Evolutionary conservation across 2,113 vertebrate genomes (phyloP), one percentile per base, ranked within the genome.

Genomic region (Procavia capensis): DNA sequence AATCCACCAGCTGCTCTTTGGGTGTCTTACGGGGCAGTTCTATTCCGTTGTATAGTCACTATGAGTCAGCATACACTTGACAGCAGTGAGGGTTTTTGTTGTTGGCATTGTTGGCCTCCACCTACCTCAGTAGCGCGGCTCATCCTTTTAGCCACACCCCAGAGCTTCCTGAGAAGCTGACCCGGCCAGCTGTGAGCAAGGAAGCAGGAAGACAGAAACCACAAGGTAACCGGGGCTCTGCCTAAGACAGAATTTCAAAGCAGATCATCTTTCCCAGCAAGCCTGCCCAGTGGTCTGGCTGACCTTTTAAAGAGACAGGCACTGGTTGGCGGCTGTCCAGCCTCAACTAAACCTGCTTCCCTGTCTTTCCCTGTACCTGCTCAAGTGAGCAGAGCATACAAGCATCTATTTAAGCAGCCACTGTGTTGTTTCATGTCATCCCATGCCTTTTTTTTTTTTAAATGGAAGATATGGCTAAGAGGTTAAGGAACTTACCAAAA

Each of bases 221-320:
- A 64, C 59, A 63, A 82, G 82, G 82, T 90, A 93, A 94, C 88
- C 89, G 93, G 59, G 61, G 91, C 96, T 96, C 91, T 97, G 94
- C 86, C 95, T 80, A 70, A 95, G 98, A 97, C 98, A 94, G 95
- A 92, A 97, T 98, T 98, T 98, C 98, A 97, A 93, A 68, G 84
- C 85, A 97, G 98, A 97, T 99, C 96, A 36, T 97, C 95, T 99
- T 99, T 99, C 96, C 96, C 95, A 97, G 96, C 88, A 95, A 96
- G 96, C 93, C 95, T 96, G 95, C 84, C 97, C 91, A 93, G 95
- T 88, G 95, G 97, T 31, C 2, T 97, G 97, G 97, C 97, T 74
- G 29, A 81, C 79, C 78, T 90, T 54, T 98, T 98, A 98, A 97
- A 98, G 98, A 95, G 84, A 97, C 95, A 97, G 81, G 39, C 10